These are phyloP conservation scores for Watersipora subatra DNA, from an alignment of 1,140 invertebrate species.

Conservation along the genomic window DNA sequence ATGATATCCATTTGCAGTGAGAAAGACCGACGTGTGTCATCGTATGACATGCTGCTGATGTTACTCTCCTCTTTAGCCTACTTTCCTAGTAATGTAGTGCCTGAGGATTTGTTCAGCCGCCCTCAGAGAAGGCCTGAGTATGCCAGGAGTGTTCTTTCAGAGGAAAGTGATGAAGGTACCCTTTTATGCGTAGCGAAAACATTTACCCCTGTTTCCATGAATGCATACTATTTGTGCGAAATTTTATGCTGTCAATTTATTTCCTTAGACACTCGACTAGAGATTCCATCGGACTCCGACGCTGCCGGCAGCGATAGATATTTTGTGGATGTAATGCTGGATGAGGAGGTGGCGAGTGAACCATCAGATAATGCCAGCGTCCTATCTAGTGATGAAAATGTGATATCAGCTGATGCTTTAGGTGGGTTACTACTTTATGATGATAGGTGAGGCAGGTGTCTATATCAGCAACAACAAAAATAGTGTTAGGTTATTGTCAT, in stretches of 20 bases:
- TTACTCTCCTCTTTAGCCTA: background rate
- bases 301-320: background rate
- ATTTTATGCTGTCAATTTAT: background rate
- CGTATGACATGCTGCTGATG: background rate
- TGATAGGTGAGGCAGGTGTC: no score
- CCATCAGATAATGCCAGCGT: no score
- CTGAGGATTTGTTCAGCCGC: background rate
- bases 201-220: no score
- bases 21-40: background rate
- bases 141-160: no score
- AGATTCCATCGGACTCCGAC: background rate
- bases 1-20: no score
- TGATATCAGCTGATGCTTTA: no score
- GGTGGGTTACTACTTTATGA: no score
- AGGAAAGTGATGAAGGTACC: background rate
- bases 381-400: no score
- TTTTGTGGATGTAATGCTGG: background rate
- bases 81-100: background rate
- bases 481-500: no score
- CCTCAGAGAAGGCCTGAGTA: background rate
- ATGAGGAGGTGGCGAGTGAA: background rate
- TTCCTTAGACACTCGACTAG: background rate
- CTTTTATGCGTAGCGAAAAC: no score
- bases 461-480: no score
- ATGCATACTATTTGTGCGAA: no score